These are phyloP conservation scores for Paedocypris sp. DNA, from an alignment of 2,113 vertebrate genomes.

Conservation along the genomic window DNA sequence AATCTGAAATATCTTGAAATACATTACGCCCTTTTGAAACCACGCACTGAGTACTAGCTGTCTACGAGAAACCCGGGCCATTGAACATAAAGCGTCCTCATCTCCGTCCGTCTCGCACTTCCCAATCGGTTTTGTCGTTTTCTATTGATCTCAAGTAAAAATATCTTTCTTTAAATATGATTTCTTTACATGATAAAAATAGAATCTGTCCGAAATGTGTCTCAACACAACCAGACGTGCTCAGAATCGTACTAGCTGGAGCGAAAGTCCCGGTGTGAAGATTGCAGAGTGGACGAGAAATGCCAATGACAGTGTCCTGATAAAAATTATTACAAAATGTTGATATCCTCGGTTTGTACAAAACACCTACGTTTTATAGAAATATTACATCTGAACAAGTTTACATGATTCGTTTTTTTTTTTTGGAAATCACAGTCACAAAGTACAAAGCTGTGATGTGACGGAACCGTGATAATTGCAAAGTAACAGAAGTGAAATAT, in stretches of 20 bases:
- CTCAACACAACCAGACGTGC: conserved; percentile 74
- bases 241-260: conserved; percentile 47
- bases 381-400: conserved; percentile 98
- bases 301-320: conserved; percentile 72
- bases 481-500: conserved; percentile 18
- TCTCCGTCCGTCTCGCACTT: conserved; percentile 43
- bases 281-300: conserved; percentile 14
- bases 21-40: conserved; percentile 72
- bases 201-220: conserved; percentile 84
- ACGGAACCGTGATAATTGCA: conserved; percentile 9
- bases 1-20: conserved; percentile 51
- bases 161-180: conserved; percentile 87
- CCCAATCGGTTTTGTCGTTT: conserved; percentile 32
- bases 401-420: conserved; percentile 78
- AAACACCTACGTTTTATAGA: conserved; percentile 87
- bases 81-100: conserved; percentile 73
- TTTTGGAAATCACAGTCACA: conserved; percentile 65
- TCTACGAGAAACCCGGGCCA: conserved; percentile 74
- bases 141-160: conserved; percentile 83
- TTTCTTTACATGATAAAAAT: conserved; percentile 96
- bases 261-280: not conserved
- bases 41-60: conserved; percentile 77
- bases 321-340: conserved; percentile 99
- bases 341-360: conserved; percentile 61
- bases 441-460: conserved; percentile 48